Evolutionary conservation across 1,140 invertebrate species (phyloP), one percentile per base, ranked within the genome.

Genomic region (Hirudo medicinalis): DNA sequence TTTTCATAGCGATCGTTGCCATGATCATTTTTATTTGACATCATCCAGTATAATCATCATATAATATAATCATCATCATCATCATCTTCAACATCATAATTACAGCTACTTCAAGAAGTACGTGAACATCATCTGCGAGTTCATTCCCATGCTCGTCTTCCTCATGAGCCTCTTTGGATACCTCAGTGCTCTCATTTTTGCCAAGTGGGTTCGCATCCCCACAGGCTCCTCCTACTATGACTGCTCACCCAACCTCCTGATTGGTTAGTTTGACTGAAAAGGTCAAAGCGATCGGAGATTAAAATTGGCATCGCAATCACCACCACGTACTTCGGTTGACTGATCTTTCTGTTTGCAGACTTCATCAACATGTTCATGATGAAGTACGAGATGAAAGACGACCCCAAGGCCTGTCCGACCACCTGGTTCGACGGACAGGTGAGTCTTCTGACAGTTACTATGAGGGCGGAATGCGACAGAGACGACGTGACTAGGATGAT

Each of bases 101-200:
- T 69, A n/a, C 66, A 74, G 73, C 74, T 87, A 90, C 83, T 94
- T 92, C 84, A 87, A 87, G 75, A 87, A 87, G 76, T 85, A 86
- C 70, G 83, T 90, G 66, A 91, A 89, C 78, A 89, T 98, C 63
- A 77, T 96, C 72, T 86, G 92, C 76, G 91, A 97, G 82, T 97
- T 97, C 81, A 81, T 97, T 68, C 95, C 95, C 11, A 92, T 97
- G 84, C 80, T 97, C 13, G 80, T 98, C 43, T 97, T 98, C 84
- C 84, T 98, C 60, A 78, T 88, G 43, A 86, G 89, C 53, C 86
- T 98, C 43, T 98, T 99, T 85, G 88, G 91, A 60, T 99, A 97
- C 85, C 87, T 99, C 85, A 89, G 92, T 57, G 85, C 91, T 74
- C 86, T 97, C 83, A 86, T 90, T 60, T 89, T 96, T 80, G 86